phyloP scores from a whole-genome alignment of 2,888 invertebrate genomes.

The Drosophila kuntzei region DNA sequence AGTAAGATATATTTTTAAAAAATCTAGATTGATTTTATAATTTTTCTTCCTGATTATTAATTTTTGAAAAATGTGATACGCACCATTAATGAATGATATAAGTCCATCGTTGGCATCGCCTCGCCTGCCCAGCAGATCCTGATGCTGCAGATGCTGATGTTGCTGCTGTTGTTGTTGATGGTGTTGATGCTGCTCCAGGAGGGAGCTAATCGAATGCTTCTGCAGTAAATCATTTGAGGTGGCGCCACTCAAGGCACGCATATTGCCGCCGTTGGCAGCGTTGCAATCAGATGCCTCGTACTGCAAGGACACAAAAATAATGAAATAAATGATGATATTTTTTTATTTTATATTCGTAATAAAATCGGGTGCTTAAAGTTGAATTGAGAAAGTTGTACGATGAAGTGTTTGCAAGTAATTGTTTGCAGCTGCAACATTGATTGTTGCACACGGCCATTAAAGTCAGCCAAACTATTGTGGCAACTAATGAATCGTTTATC shows the following conservation, averaged over 20 bases:
- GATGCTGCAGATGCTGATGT: conserved; percentile 61
- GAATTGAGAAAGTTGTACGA: conserved; percentile 33
- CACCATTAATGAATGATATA: conserved; percentile 83
- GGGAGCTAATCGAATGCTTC: conserved; percentile 87
- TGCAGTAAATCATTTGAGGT: conserved; percentile 85
- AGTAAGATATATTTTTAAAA: too few relatives aligned
- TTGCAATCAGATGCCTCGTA: conserved; percentile 74
- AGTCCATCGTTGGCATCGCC: conserved; percentile 70
- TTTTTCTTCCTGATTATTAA: not conserved
- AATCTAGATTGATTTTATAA: too few relatives aligned
- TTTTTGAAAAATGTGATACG: too few relatives aligned
- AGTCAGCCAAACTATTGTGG: conserved; percentile 52
- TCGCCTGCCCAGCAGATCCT: conserved; percentile 79
- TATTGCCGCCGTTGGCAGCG: conserved; percentile 54
- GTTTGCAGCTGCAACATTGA: conserved; percentile 60
- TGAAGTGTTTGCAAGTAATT: conserved; percentile 22
- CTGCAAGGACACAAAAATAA: conserved; percentile 52
- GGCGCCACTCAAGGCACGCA: conserved; percentile 80
- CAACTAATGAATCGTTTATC: conserved; percentile 83
- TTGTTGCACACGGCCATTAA: conserved; percentile 49
- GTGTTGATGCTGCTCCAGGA: conserved; percentile 85
- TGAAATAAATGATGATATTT: not conserved
- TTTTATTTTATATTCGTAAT: conserved; percentile 30
- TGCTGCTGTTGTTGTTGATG: conserved; percentile 77
- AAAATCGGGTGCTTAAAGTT: conserved; percentile 38